These are phyloP conservation scores for Eurypyga helias DNA, from an alignment of 2,113 vertebrate species.

Conservation along the genomic window DNA sequence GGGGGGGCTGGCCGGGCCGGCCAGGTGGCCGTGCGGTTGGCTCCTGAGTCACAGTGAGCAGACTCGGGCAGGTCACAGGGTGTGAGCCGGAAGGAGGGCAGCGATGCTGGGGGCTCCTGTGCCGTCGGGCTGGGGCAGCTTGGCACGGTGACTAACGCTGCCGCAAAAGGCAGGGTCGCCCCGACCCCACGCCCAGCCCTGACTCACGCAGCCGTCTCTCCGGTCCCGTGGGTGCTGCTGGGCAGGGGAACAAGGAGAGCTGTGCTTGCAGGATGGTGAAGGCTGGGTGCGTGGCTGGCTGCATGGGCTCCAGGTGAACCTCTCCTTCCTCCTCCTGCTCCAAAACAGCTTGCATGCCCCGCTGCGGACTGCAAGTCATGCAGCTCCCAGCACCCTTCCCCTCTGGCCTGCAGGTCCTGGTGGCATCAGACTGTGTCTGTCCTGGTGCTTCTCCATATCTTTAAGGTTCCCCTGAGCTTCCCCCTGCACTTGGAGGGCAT, in stretches of 20 bases:
- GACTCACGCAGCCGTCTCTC: background rate
- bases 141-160: background rate
- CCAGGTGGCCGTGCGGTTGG: background rate
- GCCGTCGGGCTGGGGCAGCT: background rate
- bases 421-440: background rate
- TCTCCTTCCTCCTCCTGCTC: background rate
- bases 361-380: background rate
- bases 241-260: background rate
- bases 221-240: background rate
- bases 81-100: background rate
- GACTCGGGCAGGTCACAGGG: background rate
- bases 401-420: background rate
- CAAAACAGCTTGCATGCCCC: too few relatives aligned
- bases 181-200: slow-evolving; percentile 11
- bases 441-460: background rate
- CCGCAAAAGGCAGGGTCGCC: background rate
- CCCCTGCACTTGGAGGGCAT: background rate
- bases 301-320: background rate
- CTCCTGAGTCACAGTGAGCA: slow-evolving; percentile 10
- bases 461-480: background rate
- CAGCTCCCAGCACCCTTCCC: background rate
- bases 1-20: slow-evolving; percentile 16
- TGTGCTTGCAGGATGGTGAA: background rate
- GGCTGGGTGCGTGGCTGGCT: background rate
- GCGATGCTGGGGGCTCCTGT: background rate